phyloP scores from a whole-genome alignment of 37 sponge, comb jelly and placozoan genomes.

The Halichondria panicea region DNA sequence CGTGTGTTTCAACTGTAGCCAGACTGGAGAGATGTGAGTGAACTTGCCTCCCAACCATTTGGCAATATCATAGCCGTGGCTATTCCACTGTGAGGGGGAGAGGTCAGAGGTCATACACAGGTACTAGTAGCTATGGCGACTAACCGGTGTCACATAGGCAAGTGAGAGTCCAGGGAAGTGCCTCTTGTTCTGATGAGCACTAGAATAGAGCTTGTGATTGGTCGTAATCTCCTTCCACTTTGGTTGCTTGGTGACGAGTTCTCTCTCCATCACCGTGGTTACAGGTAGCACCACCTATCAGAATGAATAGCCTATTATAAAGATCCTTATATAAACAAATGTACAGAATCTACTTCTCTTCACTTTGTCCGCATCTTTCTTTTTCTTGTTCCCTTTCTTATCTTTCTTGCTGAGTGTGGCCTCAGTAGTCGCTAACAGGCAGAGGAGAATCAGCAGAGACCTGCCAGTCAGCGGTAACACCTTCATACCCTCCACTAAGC shows the following conservation, averaged over 20 bases:
- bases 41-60: conserved; percentile 90
- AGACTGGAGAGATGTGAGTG: conserved; percentile 94
- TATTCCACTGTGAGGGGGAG: conserved; percentile 84
- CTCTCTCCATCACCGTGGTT: conserved; percentile 69
- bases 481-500: too few relatives aligned
- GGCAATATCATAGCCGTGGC: conserved; percentile 94
- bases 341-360: too few relatives aligned
- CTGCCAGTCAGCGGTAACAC: too few relatives aligned
- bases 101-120: neutral
- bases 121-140: neutral
- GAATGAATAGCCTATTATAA: neutral
- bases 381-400: conserved; percentile 25
- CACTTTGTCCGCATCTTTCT: neutral
- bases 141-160: conserved; percentile 89
- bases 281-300: neutral
- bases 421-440: conserved; percentile 5
- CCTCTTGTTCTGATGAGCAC: conserved; percentile 11
- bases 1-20: conserved; percentile 85
- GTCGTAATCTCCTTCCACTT: conserved; percentile 74
- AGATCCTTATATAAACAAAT: neutral
- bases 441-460: too few relatives aligned
- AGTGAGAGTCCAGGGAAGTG: conserved; percentile 52
- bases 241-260: conserved; percentile 54
- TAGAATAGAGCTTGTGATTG: conserved; percentile 69
- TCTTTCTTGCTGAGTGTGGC: conserved; percentile 51